Percentiles rank a stretch among this genome's conserved stretches.
Conservation (phyloP, 2,113 vertebrate genomes). For the Shinisaurus crocodilurus region DNA sequence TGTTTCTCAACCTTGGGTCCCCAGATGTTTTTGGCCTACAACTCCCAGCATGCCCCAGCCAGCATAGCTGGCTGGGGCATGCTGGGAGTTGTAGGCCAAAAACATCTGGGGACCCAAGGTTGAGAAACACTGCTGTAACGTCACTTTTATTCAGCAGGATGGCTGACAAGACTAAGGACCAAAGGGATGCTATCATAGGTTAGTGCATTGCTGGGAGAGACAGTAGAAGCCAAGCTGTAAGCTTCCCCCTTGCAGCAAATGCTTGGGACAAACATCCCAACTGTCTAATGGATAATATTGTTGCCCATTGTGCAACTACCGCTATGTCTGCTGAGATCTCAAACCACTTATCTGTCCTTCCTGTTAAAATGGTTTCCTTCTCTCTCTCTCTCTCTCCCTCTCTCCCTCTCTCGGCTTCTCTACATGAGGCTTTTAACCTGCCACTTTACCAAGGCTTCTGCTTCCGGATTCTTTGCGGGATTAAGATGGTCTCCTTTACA, state of each 20-base stretch:
- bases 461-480: too few species aligned
- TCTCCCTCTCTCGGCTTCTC: too few species aligned
- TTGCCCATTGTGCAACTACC: neutral
- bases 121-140: neutral
- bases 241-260: neutral
- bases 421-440: too few species aligned
- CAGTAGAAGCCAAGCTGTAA: neutral
- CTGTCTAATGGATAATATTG: neutral
- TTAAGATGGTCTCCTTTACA: too few species aligned
- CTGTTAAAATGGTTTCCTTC: conserved; percentile 41
- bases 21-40: too few species aligned
- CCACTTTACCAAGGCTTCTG: too few species aligned
- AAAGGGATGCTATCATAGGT: neutral
- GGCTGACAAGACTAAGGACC: neutral
- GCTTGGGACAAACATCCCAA: neutral
- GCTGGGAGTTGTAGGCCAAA: too few species aligned
- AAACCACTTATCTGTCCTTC: conserved; percentile 21
- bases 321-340: neutral
- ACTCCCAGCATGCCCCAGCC: too few species aligned
- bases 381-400: neutral
- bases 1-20: too few species aligned
- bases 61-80: too few species aligned
- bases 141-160: neutral
- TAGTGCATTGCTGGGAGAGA: neutral
- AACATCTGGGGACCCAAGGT: too few species aligned